Base-by-base conservation (phyloP, 2,113 vertebrate species). In the Dicaeum eximium region DNA sequence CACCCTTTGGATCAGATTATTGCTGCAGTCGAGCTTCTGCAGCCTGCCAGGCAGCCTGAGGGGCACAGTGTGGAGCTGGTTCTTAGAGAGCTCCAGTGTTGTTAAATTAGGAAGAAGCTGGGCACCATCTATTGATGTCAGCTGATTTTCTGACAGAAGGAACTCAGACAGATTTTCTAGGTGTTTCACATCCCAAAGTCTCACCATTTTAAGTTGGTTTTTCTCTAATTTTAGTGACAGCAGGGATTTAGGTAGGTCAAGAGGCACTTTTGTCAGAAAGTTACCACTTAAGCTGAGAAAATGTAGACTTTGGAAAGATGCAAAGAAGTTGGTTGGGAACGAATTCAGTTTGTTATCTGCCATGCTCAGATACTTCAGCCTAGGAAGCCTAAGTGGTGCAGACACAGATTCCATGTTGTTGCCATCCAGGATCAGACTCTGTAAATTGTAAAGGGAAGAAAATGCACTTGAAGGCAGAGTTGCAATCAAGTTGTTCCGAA, bases 11-110 rank as follows among this genome's bases (percentile, higher is more conserved):
- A 98, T 98, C 67, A 96, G 81, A 53, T 99, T 98, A 69, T 98
- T 97, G 88, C 98, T 98, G 87, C 97, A 99, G 88, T 99, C 98
- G 0, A 99, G 97, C 86, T 98, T 99, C 92, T 98, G 98, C 72
- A 99, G 90, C 44, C 93, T 98, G 33, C 92, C 2, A 1, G 98
- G 97, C 30, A 99, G 93, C 83, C 84, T 93, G 64, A 94, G 79
- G 5, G 98, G 98, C 86, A 99, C 58, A 6, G 57, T 22, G 31
- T 93, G 94, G 66, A 99, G 97, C 30, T 96, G 97, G 86, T 98
- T 99, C 82, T 97, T 98, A 10, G 98, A 97, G 37, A 98, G 65
- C 65, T 99, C 98, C 40, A 99, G 86, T 6, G 93, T 96, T 7
- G 96, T 98, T 92, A 99, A 97, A 66, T 97, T 98, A 33, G 93